Evolutionary conservation across 1,140 invertebrate species (phyloP).

Genomic region (Drosophila sp.): DNA sequence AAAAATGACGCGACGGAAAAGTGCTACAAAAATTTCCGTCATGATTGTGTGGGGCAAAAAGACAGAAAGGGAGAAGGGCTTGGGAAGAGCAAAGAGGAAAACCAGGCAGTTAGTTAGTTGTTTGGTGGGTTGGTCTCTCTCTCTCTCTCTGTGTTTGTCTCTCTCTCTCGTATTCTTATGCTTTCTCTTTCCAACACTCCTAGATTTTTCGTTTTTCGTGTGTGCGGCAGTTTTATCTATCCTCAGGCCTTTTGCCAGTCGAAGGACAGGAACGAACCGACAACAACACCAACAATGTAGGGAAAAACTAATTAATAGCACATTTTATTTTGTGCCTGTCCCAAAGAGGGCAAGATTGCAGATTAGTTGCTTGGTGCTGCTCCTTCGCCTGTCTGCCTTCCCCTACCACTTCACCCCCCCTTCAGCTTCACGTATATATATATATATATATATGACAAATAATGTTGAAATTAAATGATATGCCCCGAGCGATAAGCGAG

Average conservation of each 20-base stretch:
- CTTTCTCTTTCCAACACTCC: background rate
- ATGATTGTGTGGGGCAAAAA: slow-evolving; percentile 17
- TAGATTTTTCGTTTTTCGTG: slow-evolving; percentile 13
- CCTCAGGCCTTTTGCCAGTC: slow-evolving; percentile 53
- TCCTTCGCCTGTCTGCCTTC: background rate
- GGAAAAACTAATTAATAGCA: slow-evolving; percentile 78
- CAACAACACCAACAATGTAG: slow-evolving; percentile 36
- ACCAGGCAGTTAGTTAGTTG: slow-evolving; percentile 8
- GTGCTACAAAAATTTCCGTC: slow-evolving; percentile 57
- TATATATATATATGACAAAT: slow-evolving; percentile 62
- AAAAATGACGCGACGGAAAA: slow-evolving; percentile 55
- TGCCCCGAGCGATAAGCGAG: slow-evolving; percentile 67
- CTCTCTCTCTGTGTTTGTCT: slow-evolving; percentile 6
- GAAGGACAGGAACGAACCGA: background rate
- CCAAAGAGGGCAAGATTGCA: slow-evolving; percentile 39
- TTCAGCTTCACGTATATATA: background rate
- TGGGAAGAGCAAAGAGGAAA: background rate
- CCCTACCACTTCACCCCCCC: background rate
- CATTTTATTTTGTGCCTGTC: slow-evolving; percentile 73
- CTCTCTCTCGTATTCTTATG: background rate
- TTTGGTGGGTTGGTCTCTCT: slow-evolving; percentile 12
- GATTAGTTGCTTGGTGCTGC: slow-evolving; percentile 40
- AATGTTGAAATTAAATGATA: slow-evolving; percentile 81
- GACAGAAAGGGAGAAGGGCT: background rate
- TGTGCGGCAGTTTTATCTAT: slow-evolving; percentile 59